Evolutionary conservation across 2,888 invertebrate species (phyloP).

Genomic region (Polydrusus cervinus): DNA sequence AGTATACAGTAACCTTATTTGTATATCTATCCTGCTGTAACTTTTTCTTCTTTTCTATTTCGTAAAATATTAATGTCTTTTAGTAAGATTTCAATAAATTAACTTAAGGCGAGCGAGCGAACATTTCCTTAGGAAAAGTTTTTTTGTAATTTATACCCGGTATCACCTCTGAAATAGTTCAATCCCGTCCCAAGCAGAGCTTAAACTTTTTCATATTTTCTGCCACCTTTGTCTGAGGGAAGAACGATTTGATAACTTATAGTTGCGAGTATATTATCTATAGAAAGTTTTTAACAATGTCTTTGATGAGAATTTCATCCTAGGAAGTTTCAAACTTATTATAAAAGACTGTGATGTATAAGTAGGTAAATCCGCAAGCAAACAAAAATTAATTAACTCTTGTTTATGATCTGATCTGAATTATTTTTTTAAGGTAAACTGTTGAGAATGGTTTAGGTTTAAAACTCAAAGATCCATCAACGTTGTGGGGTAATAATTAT

Average conservation of each 20-base stretch:
- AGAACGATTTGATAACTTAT: constrained; percentile 10
- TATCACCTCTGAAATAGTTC: constrained; percentile 47
- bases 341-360: neutral
- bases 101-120: constrained; percentile 31
- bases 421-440: neutral
- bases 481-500: too few relatives aligned
- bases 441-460: too few relatives aligned
- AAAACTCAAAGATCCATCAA: neutral
- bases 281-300: constrained; percentile 13
- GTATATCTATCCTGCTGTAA: neutral
- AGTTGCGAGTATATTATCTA: constrained; percentile 1
- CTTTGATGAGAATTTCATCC: neutral
- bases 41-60: neutral
- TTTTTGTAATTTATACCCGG: constrained; percentile 34
- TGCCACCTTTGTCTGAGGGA: constrained; percentile 38
- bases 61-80: neutral
- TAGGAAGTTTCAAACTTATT: neutral
- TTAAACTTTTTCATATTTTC: constrained; percentile 50
- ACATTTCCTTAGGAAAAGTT: constrained; percentile 46
- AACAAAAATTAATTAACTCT: too few relatives aligned
- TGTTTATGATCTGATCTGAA: neutral
- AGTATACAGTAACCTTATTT: too few relatives aligned
- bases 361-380: too few relatives aligned
- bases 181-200: constrained; percentile 44
- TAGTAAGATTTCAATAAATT: constrained; percentile 36